Percentiles rank a stretch among this genome's conserved stretches.
Conservation (phyloP, 2,113 vertebrate species). For the Calyptomena viridis region DNA sequence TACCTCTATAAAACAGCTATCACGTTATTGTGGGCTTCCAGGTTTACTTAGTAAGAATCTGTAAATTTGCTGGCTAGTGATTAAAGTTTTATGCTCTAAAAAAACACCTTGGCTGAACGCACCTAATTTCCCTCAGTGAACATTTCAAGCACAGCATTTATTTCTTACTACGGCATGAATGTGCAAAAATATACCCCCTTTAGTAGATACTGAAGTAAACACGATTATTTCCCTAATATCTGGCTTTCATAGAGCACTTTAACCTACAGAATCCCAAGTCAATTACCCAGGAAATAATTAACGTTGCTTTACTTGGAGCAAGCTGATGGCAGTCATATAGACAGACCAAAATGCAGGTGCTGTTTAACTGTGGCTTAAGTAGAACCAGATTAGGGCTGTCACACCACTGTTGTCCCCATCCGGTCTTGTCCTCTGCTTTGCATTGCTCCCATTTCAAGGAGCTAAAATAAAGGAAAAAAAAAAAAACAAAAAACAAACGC, state of each 20-base stretch:
- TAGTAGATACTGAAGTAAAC: not conserved
- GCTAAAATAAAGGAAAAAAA: not conserved
- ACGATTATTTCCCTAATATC: not conserved
- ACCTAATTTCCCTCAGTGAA: not conserved
- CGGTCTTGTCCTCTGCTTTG: not conserved
- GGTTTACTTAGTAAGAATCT: not conserved
- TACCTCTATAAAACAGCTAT: not conserved
- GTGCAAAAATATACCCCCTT: not conserved
- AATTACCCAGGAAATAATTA: constrained; percentile 15
- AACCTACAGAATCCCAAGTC: not conserved
- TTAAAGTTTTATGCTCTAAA: not conserved
- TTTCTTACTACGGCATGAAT: not conserved
- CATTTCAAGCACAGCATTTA: not conserved
- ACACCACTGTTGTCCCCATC: not conserved
- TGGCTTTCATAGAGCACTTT: not conserved
- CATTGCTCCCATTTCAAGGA: not conserved
- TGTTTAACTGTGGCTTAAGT: not conserved
- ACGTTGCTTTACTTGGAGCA: not conserved
- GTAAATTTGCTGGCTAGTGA: not conserved
- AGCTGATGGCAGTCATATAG: not conserved
- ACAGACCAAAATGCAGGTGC: not conserved
- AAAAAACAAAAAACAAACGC: not conserved
- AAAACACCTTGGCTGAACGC: not conserved
- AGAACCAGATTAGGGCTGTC: not conserved
- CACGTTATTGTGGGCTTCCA: not conserved